These are phyloP conservation scores for zebrafish (Danio rerio) DNA, from an alignment of 2,113 vertebrate species.

Conservation along the genomic window DNA sequence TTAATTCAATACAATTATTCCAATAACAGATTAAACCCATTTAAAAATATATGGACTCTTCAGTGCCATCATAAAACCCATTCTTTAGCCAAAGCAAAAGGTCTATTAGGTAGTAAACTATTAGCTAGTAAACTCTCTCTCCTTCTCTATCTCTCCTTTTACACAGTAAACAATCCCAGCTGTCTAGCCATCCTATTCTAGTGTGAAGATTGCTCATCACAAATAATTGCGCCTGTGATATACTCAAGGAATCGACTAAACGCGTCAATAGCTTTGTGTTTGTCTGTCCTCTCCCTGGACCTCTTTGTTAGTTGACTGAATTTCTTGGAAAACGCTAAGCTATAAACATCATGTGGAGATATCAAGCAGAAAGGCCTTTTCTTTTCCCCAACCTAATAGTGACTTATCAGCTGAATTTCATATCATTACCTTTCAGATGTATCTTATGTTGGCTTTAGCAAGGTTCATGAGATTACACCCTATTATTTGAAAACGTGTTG, in stretches of 20 bases:
- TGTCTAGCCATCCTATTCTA: neutral
- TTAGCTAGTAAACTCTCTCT: no score
- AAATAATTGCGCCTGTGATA: neutral
- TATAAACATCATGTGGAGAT: neutral
- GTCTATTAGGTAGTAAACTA: no score
- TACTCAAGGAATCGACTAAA: constrained; percentile 18
- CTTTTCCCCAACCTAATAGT: neutral
- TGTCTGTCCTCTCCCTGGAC: neutral
- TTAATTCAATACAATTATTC: no score
- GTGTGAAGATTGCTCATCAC: constrained; percentile 9
- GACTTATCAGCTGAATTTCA: constrained; percentile 2
- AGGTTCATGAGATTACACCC: neutral
- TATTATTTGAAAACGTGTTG: neutral
- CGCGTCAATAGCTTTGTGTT: constrained; percentile 11
- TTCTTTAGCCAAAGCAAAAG: no score
- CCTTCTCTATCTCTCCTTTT: neutral
- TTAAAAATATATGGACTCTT: no score
- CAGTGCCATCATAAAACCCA: no score
- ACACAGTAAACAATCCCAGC: neutral
- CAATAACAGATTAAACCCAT: no score
- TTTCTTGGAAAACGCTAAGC: constrained; percentile 8
- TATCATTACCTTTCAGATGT: constrained; percentile 5
- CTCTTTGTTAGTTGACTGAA: neutral
- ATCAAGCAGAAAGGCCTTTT: neutral
- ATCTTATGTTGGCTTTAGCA: neutral